Conservation (phyloP, 2,113 vertebrate species). For the Parotia lawesii region DNA sequence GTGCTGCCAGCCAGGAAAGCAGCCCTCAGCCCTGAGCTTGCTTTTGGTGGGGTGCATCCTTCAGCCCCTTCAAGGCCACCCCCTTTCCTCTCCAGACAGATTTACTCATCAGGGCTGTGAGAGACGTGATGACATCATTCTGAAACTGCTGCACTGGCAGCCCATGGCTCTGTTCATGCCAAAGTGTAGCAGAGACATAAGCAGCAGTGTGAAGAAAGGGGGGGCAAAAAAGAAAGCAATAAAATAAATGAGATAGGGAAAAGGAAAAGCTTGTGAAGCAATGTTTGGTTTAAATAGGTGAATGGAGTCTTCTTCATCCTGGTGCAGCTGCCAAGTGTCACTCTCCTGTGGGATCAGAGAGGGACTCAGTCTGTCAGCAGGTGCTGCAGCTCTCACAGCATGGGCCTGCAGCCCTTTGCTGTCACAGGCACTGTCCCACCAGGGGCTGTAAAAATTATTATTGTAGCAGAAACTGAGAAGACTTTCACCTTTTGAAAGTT, state of each 20-base stretch:
- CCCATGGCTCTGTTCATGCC: fast-evolving
- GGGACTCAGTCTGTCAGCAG: not conserved
- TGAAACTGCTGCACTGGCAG: not conserved
- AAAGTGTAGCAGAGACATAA: not conserved
- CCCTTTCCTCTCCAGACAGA: fast-evolving
- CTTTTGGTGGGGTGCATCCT: not conserved
- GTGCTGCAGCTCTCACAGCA: not conserved
- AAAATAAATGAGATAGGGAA: not conserved
- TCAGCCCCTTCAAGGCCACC: not conserved
- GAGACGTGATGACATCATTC: fast-evolving
- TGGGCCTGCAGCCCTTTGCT: not conserved
- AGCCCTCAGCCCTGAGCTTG: not conserved
- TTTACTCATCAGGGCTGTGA: not conserved
- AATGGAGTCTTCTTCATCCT: not conserved
- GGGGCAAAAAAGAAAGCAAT: fast-evolving
- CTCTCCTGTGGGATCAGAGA: not conserved
- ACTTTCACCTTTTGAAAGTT: not conserved
- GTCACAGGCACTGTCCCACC: not conserved
- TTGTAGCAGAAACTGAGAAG: not conserved
- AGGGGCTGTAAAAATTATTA: not conserved
- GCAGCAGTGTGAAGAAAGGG: fast-evolving
- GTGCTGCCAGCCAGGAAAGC: not conserved
- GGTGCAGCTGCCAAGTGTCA: not conserved
- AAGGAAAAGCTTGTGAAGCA: not conserved
- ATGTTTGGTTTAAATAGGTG: not conserved